Evolutionary conservation across 2,113 vertebrate species (phyloP).

Genomic region (Eira barbara): DNA sequence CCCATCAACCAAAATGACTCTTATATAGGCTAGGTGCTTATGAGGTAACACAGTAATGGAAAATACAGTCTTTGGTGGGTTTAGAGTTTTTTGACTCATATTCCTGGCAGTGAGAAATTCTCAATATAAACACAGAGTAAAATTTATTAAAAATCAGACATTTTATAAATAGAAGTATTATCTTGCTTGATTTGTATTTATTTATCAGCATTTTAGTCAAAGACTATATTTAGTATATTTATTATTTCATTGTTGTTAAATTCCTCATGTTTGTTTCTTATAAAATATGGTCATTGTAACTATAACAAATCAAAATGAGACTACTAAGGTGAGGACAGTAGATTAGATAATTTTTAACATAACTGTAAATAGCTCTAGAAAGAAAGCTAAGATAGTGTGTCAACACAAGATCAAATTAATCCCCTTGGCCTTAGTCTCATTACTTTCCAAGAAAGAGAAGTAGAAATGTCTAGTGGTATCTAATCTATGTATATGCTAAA

Average conservation of each 20-base stretch:
- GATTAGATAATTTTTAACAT: not conserved
- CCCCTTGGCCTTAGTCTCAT: not conserved
- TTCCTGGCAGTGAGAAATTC: not conserved
- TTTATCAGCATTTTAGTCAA: not conserved
- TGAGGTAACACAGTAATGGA: not conserved
- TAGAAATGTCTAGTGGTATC: not conserved
- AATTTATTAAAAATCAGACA: not conserved
- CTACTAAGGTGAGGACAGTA: not conserved
- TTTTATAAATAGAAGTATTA: not conserved
- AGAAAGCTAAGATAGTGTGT: not conserved
- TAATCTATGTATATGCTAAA: not conserved
- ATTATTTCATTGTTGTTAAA: not conserved
- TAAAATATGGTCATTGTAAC: not conserved
- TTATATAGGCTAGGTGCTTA: not conserved
- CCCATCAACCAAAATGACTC: not conserved
- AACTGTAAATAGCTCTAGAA: not conserved
- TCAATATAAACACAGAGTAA: not conserved
- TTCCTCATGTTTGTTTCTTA: not conserved
- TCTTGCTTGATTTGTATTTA: not conserved
- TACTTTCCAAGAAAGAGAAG: not conserved
- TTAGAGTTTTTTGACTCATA: not conserved
- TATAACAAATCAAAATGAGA: not conserved
- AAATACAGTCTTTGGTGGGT: not conserved
- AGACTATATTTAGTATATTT: not conserved
- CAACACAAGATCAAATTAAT: not conserved